A percentile compares a stretch with the other conserved stretches of the same genome.
These are phyloP conservation scores for Aeoliscus strigatus DNA, from an alignment of 2,797 vertebrate species.

Conservation along the genomic window DNA sequence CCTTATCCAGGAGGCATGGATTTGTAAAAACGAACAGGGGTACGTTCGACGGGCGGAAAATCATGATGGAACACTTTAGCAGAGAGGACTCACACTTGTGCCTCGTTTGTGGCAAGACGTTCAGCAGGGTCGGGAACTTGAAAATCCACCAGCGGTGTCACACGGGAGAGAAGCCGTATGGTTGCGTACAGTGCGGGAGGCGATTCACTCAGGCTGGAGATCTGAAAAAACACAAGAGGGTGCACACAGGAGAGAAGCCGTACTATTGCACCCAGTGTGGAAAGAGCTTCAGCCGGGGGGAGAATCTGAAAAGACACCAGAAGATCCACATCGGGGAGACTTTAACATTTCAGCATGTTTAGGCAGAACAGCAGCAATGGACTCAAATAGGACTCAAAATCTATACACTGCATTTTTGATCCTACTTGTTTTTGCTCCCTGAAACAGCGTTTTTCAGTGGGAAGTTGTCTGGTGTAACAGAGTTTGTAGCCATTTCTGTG, in stretches of 20 bases:
- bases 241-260: conserved; percentile 71
- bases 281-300: conserved; percentile 70
- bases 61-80: conserved; percentile 28
- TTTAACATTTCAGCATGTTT: conserved; percentile 53
- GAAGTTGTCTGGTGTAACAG: too few species aligned
- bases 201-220: conserved; percentile 68
- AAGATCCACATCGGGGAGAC: conserved; percentile 67
- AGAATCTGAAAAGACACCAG: conserved; percentile 71
- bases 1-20: conserved; percentile 25
- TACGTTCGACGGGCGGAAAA: conserved; percentile 29
- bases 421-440: too few species aligned
- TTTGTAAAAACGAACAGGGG: conserved; percentile 31
- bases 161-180: conserved; percentile 67
- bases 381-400: background rate
- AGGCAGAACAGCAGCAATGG: conserved; percentile 42
- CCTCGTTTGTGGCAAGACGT: conserved; percentile 62
- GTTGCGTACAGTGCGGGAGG: conserved; percentile 65
- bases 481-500: too few species aligned
- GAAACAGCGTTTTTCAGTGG: too few species aligned
- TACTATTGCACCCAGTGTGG: conserved; percentile 70
- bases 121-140: conserved; percentile 59
- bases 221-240: conserved; percentile 70
- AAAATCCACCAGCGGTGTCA: conserved; percentile 70
- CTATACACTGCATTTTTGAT: too few species aligned
- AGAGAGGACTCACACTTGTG: conserved; percentile 49